Base-by-base conservation (phyloP, 2,797 vertebrate genomes). In the Allobates femoralis region DNA sequence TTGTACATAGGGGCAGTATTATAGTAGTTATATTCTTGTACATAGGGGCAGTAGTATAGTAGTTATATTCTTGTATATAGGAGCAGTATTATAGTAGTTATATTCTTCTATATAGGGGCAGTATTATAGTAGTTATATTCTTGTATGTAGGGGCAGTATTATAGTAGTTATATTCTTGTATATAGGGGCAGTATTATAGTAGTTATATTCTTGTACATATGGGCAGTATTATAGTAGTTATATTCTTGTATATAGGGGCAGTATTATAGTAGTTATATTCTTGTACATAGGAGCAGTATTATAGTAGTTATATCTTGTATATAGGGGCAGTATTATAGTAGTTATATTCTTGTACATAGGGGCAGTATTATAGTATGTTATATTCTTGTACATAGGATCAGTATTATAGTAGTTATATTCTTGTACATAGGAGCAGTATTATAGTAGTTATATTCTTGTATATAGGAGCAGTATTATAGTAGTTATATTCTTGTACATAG, bases 41-140 rank as follows among this genome's bases (percentile, higher is more conserved):
- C 37, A 71, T 71, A 71, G 32, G 19, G 16, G 67, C 6, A 71
- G 67, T 71, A 71, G 37, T 71, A 71, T 71, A 37, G 67, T 41
- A 71, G 67, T 37, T 41, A 41, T 41, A 41, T 41, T 41, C 37
- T 41, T 41, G 37, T 41, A 41, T 3, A 41, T 41, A 41, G 37
- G 37, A 3, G 37, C 37, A 41, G 2, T 41, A 41, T 41, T 41
- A 41, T 41, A 41, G 67, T 41, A 71, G 67, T 10, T 71, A 71
- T 71, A 71, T 71, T 71, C 67, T 41, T 71, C 32, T 71, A 41
- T 6, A 71, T 71, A 71, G 67, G 67, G 2, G 67, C 32, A 71
- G 67, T 71, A 41, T 41, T 71, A 71, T 71, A 71, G 67, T 71
- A 71, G 67, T 71, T 71, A 71, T 71, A 71, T 71, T 71, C 67